phyloP scores from a whole-genome alignment of 2,113 vertebrate species.

The Saccopteryx leptura region DNA sequence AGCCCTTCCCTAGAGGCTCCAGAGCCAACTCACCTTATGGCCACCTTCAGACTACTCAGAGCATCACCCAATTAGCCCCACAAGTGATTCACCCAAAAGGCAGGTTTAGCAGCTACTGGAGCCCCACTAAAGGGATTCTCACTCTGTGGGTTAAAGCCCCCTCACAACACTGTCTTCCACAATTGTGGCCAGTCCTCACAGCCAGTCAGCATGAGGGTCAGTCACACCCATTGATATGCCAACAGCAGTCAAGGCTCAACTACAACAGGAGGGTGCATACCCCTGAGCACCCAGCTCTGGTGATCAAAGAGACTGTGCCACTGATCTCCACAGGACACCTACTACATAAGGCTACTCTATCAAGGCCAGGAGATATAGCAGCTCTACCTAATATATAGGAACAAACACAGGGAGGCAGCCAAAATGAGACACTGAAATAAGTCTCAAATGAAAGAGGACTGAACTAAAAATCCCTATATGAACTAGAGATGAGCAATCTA shows the following conservation, averaged over 20 bases:
- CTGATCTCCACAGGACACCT: background rate
- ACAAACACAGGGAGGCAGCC: background rate
- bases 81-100: background rate
- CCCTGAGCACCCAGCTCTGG: background rate
- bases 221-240: background rate
- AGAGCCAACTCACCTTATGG: background rate
- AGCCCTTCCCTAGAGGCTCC: background rate
- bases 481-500: background rate
- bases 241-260: background rate
- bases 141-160: background rate
- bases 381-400: background rate
- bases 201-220: background rate
- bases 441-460: background rate
- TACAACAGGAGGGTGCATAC: background rate
- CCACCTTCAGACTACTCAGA: background rate
- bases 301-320: background rate
- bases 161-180: background rate
- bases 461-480: background rate
- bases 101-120: background rate
- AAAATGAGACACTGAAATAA: background rate
- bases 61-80: background rate
- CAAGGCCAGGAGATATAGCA: background rate
- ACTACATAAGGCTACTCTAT: background rate
- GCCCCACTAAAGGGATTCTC: background rate
- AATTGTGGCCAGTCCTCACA: background rate